Base-by-base conservation (phyloP, 1,140 invertebrate species). In the Listronotus oregonensis region DNA sequence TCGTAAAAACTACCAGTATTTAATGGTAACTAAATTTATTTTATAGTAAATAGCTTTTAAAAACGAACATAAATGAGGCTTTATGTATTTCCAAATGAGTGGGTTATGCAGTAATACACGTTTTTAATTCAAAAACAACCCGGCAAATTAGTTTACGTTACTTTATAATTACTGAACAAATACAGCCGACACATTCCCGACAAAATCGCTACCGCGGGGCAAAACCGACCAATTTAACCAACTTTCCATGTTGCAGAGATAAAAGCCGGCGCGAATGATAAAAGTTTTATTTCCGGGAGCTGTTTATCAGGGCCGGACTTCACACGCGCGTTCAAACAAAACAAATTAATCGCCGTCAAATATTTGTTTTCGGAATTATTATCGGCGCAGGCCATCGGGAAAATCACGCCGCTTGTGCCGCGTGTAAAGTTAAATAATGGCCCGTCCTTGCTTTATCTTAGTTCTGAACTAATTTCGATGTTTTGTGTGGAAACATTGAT, bases 321-420 rank as follows among this genome's bases (percentile, higher is more conserved):
- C 47, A 21, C 47, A 21, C 47, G 47, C 17, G 17, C 47, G 21
- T 31, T 18, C 47, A 50, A 50, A 50, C 47, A 50, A 50, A 50
- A 50, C 47, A 50, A 50, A 50, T 50, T 50, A 50, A 50, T 50
- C 47, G 47, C 21, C n/a, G 27, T 50, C 47, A 50, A 50, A 50
- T 50, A 50, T 50, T 50, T 50, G 47, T 31, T 50, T 50, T 50
- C 17, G 14, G 21, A 50, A 50, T 50, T 50, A 50, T 50, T 50
- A 50, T 18, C 47, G 47, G 21, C 6, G 21, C 47, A 21, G 15
- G 21, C 47, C 21, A 31, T 21, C 47, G 47, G 15, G 21, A 50
- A 50, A n/a, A 50, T 14, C 10, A 18, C 43, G 8, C 14, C 34
- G 34, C 34, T 37, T 12, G 34, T 37, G 34, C 43, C n/a, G 9